Conservation (phyloP, 2,888 invertebrate genomes). For the Podotricha telesiphe region DNA sequence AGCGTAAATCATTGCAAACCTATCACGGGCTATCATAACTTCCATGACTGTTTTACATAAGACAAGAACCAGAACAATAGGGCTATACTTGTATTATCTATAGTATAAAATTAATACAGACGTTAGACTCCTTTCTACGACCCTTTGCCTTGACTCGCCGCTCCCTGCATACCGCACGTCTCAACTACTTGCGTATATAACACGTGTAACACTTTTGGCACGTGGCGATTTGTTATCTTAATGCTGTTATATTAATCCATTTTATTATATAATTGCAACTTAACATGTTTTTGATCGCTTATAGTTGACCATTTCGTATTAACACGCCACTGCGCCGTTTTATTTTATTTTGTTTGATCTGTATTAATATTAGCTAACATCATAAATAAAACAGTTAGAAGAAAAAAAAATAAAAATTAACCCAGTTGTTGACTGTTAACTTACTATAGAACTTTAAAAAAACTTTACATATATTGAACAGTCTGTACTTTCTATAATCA, state of each 20-base stretch:
- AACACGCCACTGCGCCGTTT: no score
- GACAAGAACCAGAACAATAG: slow-evolving; percentile 45
- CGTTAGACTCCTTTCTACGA: slow-evolving; percentile 78
- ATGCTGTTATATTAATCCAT: slow-evolving; percentile 27
- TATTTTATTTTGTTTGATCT: no score
- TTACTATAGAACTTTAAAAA: no score
- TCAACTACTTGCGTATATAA: slow-evolving; percentile 54
- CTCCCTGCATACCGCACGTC: slow-evolving; percentile 77
- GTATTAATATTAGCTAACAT: not conserved
- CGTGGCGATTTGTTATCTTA: slow-evolving; percentile 38
- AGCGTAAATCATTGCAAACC: slow-evolving; percentile 36
- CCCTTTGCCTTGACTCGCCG: slow-evolving; percentile 81
- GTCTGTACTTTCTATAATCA: no score
- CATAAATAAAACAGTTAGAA: not conserved
- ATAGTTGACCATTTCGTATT: not conserved
- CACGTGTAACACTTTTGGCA: slow-evolving; percentile 34
- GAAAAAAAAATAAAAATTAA: no score
- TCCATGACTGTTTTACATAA: slow-evolving; percentile 45
- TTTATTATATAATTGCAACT: slow-evolving; percentile 17
- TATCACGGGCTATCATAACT: slow-evolving; percentile 40
- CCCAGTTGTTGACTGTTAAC: no score
- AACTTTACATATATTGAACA: no score
- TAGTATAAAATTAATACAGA: slow-evolving; percentile 63
- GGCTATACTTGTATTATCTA: slow-evolving; percentile 41
- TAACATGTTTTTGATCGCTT: not conserved